Conservation (phyloP, 2,113 vertebrate species). For the Oreotrochilus melanogaster region DNA sequence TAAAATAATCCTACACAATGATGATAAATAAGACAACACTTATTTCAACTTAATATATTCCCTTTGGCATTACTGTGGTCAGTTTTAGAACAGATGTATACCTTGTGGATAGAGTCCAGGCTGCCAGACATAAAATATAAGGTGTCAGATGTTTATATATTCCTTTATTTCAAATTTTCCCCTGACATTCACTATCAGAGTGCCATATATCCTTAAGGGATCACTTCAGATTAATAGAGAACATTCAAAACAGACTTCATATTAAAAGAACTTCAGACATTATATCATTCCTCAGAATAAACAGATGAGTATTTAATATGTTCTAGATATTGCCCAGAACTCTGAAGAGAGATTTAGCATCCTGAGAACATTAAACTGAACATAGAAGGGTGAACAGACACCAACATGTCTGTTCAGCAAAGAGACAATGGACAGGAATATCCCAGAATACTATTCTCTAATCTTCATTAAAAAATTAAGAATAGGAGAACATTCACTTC, state of each 20-base stretch:
- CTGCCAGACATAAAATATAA: background rate
- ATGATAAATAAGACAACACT: background rate
- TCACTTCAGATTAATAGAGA: background rate
- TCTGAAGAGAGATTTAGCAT: background rate
- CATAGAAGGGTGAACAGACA: background rate
- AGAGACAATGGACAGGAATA: background rate
- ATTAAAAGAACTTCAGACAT: background rate
- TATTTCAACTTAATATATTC: background rate
- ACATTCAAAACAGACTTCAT: background rate
- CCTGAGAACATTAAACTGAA: background rate
- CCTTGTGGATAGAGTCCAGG: background rate
- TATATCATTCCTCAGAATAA: background rate
- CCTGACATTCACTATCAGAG: background rate
- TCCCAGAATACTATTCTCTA: background rate
- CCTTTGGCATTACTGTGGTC: background rate
- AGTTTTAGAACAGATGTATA: background rate
- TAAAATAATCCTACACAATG: background rate
- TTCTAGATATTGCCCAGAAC: background rate
- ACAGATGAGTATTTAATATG: background rate
- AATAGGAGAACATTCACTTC: background rate
- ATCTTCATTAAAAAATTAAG: background rate
- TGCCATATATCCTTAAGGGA: background rate
- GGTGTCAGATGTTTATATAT: background rate
- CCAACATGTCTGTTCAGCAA: background rate
- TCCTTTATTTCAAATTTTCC: background rate